Evolutionary conservation across 2,113 vertebrate genomes (phyloP).

Genomic region (Atherinomorus stipes): DNA sequence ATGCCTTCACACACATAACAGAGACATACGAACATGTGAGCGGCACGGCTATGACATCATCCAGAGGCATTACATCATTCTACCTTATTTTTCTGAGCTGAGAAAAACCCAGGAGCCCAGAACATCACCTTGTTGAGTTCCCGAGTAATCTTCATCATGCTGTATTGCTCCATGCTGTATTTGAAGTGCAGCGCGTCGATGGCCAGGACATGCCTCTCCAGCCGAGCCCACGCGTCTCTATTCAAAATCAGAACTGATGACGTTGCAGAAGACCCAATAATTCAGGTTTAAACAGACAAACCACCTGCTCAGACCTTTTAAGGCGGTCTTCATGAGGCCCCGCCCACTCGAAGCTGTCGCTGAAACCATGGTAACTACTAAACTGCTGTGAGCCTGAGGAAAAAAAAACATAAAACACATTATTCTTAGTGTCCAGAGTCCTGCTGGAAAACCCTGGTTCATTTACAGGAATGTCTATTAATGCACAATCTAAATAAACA

Average conservation of each 20-base stretch:
- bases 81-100: no score
- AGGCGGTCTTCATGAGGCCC: neutral
- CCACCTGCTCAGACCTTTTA: constrained; percentile 47
- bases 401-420: neutral
- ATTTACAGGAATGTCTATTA: no score
- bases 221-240: constrained; percentile 75
- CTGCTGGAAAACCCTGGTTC: no score
- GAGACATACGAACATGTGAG: neutral
- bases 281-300: neutral
- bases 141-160: constrained; percentile 2
- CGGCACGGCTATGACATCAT: neutral
- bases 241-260: neutral
- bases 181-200: constrained; percentile 76
- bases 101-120: no score
- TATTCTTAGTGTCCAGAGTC: no score
- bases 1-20: constrained; percentile 66
- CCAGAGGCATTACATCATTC: no score
- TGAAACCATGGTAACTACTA: constrained; percentile 65
- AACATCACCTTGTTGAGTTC: constrained; percentile 81
- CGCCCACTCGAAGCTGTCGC: constrained; percentile 64
- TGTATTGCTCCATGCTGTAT: constrained; percentile 64
- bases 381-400: constrained; percentile 76
- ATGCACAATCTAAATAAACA: no score
- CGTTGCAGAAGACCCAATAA: neutral
- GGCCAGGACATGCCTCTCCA: constrained; percentile 74